Conservation (phyloP, 2,797 vertebrate species). For the Manis javanica region DNA sequence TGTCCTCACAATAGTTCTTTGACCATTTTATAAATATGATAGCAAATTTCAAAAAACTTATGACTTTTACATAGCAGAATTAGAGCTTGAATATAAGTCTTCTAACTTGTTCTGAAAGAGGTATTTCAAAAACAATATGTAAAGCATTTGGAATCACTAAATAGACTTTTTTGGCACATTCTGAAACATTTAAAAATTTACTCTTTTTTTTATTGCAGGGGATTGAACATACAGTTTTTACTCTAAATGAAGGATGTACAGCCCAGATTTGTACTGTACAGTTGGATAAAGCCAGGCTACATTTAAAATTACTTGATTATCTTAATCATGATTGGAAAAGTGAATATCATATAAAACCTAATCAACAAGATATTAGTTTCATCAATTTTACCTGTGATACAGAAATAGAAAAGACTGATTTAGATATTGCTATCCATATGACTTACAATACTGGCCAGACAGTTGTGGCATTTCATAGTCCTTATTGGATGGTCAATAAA, state of each 20-base stretch:
- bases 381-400: constrained; percentile 90
- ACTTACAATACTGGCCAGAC: constrained; percentile 92
- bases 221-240: constrained; percentile 81
- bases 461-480: constrained; percentile 93
- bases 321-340: constrained; percentile 94
- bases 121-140: constrained; percentile 33
- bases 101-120: background rate
- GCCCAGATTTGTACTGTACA: constrained; percentile 94
- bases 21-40: background rate
- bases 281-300: constrained; percentile 91
- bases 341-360: constrained; percentile 89
- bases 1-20: background rate
- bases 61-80: background rate
- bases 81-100: constrained; percentile 20
- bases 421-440: constrained; percentile 95
- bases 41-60: constrained; percentile 14
- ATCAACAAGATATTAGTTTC: constrained; percentile 95
- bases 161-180: constrained; percentile 36
- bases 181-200: background rate
- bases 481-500: constrained; percentile 99
- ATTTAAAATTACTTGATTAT: constrained; percentile 92
- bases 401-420: constrained; percentile 89
- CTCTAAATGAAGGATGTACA: constrained; percentile 92
- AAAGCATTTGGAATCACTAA: constrained; percentile 26
- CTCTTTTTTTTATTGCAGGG: constrained; percentile 85